These are phyloP conservation scores for Andinoacara biseriatus DNA, from an alignment of 2,113 vertebrate species.

Conservation along the genomic window DNA sequence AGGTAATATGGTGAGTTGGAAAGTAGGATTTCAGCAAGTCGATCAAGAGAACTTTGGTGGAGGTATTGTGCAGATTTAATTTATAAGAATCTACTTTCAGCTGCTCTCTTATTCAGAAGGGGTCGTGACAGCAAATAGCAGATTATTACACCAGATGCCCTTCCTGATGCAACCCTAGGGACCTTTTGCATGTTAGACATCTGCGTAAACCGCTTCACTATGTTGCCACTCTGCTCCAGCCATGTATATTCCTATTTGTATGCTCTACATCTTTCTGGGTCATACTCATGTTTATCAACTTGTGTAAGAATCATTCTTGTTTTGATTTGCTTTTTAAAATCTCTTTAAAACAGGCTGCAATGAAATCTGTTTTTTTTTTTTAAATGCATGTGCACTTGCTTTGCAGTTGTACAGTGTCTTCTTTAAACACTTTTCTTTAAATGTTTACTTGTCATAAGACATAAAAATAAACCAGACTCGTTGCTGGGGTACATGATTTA, in stretches of 20 bases:
- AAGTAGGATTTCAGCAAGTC: not conserved
- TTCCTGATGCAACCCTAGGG: not conserved
- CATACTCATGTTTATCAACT: not conserved
- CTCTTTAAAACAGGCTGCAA: no score
- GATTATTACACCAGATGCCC: not conserved
- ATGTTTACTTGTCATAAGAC: no score
- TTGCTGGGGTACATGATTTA: no score
- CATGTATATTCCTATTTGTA: not conserved
- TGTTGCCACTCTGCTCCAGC: not conserved
- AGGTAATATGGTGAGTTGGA: rapidly evolving
- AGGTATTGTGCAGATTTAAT: not conserved
- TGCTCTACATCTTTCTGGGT: not conserved
- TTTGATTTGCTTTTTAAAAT: no score
- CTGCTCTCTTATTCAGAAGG: not conserved
- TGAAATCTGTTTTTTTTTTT: no score
- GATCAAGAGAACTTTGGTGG: not conserved
- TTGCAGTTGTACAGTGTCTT: no score
- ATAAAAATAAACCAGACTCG: no score
- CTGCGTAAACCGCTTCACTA: not conserved
- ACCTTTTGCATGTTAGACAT: not conserved
- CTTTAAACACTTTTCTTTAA: no score
- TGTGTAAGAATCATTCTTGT: not conserved
- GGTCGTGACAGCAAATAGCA: not conserved
- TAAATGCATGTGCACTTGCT: no score
- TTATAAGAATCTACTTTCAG: not conserved